Percentiles rank a stretch among this genome's conserved stretches.
These are phyloP conservation scores for Nicator chloris DNA, from an alignment of 2,113 vertebrate species.

Conservation along the genomic window DNA sequence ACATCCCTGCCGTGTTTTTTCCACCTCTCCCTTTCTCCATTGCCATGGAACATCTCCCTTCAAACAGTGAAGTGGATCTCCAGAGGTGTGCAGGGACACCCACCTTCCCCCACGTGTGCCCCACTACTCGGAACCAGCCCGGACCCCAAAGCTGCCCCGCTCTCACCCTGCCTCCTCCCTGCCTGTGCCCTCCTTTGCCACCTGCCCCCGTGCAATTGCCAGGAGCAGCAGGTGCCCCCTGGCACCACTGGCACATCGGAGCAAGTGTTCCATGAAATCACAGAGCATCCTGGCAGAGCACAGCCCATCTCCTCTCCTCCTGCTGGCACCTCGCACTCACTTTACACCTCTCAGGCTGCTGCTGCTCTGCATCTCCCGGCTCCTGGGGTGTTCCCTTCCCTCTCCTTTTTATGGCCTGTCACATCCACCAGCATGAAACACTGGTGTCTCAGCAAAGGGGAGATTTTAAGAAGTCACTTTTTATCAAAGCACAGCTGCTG, in stretches of 20 bases:
- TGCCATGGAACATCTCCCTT: not conserved
- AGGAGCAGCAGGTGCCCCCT: not conserved
- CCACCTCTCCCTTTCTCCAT: not conserved
- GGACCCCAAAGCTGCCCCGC: not conserved
- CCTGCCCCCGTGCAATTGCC: not conserved
- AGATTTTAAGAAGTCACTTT: not conserved
- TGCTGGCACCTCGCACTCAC: not conserved
- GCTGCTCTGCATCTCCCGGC: not conserved
- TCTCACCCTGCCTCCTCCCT: not conserved
- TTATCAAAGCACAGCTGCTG: not conserved
- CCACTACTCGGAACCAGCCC: fast-evolving
- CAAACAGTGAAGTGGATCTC: not conserved
- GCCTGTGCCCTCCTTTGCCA: not conserved
- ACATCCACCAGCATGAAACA: not conserved
- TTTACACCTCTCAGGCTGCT: not conserved
- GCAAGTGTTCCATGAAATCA: not conserved
- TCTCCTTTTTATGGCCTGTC: not conserved
- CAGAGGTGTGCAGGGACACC: not conserved
- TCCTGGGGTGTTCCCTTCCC: not conserved
- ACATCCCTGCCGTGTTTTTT: fast-evolving
- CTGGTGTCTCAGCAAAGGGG: not conserved
- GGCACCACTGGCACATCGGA: fast-evolving
- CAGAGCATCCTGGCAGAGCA: not conserved
- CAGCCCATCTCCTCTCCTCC: not conserved
- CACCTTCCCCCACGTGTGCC: fast-evolving